Evolutionary conservation across 2,888 invertebrate species (phyloP).

Genomic region (Drosophila merina): DNA sequence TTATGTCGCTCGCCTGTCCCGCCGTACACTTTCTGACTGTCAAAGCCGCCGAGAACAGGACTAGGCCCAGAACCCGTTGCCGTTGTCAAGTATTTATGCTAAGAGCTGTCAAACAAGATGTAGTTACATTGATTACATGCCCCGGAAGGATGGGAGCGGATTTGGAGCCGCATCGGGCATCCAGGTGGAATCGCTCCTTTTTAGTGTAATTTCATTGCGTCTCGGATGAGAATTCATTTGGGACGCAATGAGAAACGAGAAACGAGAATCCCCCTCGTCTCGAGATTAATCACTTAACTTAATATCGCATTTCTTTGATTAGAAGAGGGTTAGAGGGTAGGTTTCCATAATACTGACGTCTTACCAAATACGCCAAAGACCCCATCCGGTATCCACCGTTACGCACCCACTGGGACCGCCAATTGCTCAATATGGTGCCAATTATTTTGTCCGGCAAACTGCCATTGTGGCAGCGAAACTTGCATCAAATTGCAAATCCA

Average conservation of each 20-base stretch:
- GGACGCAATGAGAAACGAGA: constrained; percentile 50
- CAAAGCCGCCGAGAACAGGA: constrained; percentile 41
- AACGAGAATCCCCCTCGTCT: constrained; percentile 18
- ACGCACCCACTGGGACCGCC: constrained; percentile 33
- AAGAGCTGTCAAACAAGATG: constrained; percentile 80
- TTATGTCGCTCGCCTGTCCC: constrained; percentile 62
- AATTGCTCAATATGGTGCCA: constrained; percentile 57
- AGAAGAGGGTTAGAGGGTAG: neutral
- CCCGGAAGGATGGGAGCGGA: constrained; percentile 28
- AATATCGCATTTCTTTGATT: constrained; percentile 13
- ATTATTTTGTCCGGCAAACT: constrained; percentile 64
- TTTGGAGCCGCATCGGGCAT: constrained; percentile 11
- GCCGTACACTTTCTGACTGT: constrained; percentile 58
- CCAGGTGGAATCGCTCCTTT: constrained; percentile 34
- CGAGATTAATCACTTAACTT: constrained; percentile 18
- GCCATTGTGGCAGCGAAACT: constrained; percentile 48
- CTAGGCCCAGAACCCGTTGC: constrained; percentile 21
- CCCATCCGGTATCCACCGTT: constrained; percentile 32
- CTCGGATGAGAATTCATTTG: constrained; percentile 46
- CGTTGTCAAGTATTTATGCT: constrained; percentile 76
- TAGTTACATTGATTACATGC: constrained; percentile 75
- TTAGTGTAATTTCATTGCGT: constrained; percentile 69
- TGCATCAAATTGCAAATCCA: constrained; percentile 48
- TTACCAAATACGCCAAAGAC: constrained; percentile 37
- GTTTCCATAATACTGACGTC: constrained; percentile 4